phyloP scores from a whole-genome alignment of 2,797 vertebrate genomes.

The Centropyge bicolor region DNA sequence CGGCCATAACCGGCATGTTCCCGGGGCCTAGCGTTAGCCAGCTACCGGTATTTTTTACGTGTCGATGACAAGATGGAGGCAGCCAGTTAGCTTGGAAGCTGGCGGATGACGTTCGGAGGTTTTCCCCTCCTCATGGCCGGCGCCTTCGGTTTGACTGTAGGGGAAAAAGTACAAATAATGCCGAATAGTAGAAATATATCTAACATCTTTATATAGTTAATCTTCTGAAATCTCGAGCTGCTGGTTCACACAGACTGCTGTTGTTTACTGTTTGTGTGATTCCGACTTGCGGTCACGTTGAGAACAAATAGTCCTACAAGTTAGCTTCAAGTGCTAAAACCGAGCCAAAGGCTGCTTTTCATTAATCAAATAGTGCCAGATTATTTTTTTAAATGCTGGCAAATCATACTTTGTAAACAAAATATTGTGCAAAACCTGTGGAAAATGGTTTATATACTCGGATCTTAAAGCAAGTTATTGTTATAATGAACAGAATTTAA shows the following conservation, averaged over 20 bases:
- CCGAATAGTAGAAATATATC: too few species aligned
- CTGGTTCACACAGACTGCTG: fast-evolving
- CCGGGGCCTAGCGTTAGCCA: conserved; percentile 73
- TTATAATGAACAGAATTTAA: not conserved
- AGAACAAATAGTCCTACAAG: conserved; percentile 60
- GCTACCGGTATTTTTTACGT: conserved; percentile 81
- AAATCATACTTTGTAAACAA: not conserved
- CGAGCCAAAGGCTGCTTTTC: fast-evolving
- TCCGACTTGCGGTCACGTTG: conserved; percentile 40
- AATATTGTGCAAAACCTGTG: not conserved
- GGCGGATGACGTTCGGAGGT: conserved; percentile 76
- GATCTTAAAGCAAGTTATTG: not conserved
- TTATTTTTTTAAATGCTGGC: not conserved
- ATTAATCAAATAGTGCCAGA: fast-evolving
- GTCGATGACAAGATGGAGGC: conserved; percentile 86
- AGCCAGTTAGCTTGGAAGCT: conserved; percentile 84
- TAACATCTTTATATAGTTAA: fast-evolving
- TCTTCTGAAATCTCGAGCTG: fast-evolving
- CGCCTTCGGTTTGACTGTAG: conserved; percentile 54
- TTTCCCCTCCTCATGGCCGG: conserved; percentile 71
- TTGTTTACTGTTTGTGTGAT: conserved; percentile 55
- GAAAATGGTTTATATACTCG: not conserved
- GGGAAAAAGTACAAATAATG: conserved; percentile 9
- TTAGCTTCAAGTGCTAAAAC: conserved; percentile 29
- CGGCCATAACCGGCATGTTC: conserved; percentile 65